Evolutionary conservation across 2,888 invertebrate genomes (phyloP), one percentile per base, ranked within the genome.

Genomic region (Leptura quadrifasciata): DNA sequence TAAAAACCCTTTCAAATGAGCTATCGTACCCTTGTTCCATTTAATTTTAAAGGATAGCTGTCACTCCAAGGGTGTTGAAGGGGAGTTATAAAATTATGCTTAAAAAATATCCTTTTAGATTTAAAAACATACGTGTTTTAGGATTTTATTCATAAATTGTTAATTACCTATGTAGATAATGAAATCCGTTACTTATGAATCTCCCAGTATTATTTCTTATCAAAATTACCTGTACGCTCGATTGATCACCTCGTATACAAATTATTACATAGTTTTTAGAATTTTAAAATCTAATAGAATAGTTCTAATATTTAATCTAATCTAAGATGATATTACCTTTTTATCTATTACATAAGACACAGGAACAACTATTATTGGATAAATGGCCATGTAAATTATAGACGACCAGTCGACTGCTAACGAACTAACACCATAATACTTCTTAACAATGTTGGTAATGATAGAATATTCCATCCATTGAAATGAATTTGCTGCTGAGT

Each of bases 381-480:
- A 99, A 3, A 94, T 92, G 79, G 97, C 92, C 98, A 99, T 98
- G 90, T 95, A 98, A 86, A 98, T 93, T 95, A 99, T 96, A 64
- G 98, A 97, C 20, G 98, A 96, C 98, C 97, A 98, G 89, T 98
- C 95, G 69, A 99, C 95, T 82, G 92, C 92, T 82, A 92, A 91
- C 81, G 92, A 92, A 81, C 91, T 90, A 24, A 96, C 93, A 31
- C 91, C 91, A 87, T 96, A 96, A 89, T 95, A 95, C 85, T 93
- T 93, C 85, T 90, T 91, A 55, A 98, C 92, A 74, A 96, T 93
- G 87, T 97, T 95, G 82, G 94, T 93, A 79, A 98, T 97, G 87
- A 98, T 97, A 86, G 96, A 95, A 91, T 97, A 97, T 90, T 98
- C 96, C 85, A 98, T 95, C 98, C 98, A 98, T 89, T 98, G 98